Percentiles rank a stretch among this genome's conserved stretches.
Conservation (phyloP, 2,113 vertebrate species). For the Psilopsiagon aurifrons region DNA sequence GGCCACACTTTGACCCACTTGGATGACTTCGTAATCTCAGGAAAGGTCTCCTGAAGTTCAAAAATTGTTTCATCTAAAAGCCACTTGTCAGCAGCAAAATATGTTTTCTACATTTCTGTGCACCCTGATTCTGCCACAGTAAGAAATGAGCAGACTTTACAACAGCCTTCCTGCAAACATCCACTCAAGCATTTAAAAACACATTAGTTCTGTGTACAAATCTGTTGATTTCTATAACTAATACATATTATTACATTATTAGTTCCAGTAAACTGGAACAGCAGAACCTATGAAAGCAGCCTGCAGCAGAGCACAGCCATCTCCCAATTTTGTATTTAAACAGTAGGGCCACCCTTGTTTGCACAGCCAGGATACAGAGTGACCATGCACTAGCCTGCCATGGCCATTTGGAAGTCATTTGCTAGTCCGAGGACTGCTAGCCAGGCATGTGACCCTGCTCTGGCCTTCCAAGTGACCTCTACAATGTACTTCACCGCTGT, state of each 20-base stretch:
- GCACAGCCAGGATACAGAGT: neutral
- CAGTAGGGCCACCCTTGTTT: neutral
- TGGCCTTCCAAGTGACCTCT: neutral
- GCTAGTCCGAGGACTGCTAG: neutral
- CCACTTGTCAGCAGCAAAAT: neutral
- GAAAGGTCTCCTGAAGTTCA: neutral
- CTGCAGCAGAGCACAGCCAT: neutral
- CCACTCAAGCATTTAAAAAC: neutral
- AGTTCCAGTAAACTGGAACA: neutral
- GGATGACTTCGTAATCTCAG: neutral
- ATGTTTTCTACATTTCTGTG: neutral
- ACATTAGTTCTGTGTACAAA: neutral
- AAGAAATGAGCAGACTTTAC: neutral
- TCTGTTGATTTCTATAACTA: neutral
- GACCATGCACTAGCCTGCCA: neutral
- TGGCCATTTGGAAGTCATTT: neutral
- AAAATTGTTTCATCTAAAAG: conserved; percentile 11
- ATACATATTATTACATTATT: neutral
- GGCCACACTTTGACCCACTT: neutral
- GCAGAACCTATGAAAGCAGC: neutral
- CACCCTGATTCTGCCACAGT: neutral
- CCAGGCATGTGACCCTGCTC: neutral
- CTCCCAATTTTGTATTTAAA: neutral
- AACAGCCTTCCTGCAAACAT: neutral
- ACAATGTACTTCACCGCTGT: neutral